Conservation (phyloP, 2,797 vertebrate species). For the Rhinogobio ventralis region DNA sequence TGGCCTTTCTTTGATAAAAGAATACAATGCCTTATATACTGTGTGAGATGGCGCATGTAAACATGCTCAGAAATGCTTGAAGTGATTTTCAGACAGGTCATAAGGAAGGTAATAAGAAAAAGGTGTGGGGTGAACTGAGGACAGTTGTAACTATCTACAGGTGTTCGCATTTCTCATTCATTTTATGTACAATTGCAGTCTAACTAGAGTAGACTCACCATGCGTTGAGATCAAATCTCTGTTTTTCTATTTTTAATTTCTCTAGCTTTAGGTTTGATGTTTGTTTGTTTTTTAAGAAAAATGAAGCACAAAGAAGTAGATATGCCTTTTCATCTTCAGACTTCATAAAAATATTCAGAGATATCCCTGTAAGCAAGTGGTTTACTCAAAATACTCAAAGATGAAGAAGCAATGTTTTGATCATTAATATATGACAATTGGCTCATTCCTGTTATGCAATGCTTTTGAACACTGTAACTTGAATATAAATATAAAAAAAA, state of each 20-base stretch:
- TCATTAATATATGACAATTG: constrained; percentile 22
- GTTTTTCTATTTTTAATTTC: background rate
- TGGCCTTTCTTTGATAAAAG: background rate
- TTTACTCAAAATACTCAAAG: background rate
- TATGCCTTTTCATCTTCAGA: constrained; percentile 73
- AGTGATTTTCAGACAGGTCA: background rate
- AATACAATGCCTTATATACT: background rate
- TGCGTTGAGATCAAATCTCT: constrained; percentile 69
- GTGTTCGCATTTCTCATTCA: background rate
- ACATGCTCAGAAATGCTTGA: background rate
- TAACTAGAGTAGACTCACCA: constrained; percentile 47
- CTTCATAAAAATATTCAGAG: background rate
- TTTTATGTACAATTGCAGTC: background rate
- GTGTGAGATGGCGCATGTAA: background rate
- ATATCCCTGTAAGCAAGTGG: background rate
- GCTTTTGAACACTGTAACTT: background rate
- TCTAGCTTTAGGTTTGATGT: constrained; percentile 62
- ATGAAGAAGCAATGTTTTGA: background rate
- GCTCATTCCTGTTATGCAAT: background rate
- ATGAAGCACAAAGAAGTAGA: constrained; percentile 62
- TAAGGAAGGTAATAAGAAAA: background rate
- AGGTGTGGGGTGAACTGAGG: constrained; percentile 9
- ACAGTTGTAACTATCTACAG: background rate
- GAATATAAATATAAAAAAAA: background rate
- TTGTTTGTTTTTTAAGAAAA: background rate